Evolutionary conservation across 1,140 invertebrate genomes (phyloP).

Genomic region (Carposina sasakii): DNA sequence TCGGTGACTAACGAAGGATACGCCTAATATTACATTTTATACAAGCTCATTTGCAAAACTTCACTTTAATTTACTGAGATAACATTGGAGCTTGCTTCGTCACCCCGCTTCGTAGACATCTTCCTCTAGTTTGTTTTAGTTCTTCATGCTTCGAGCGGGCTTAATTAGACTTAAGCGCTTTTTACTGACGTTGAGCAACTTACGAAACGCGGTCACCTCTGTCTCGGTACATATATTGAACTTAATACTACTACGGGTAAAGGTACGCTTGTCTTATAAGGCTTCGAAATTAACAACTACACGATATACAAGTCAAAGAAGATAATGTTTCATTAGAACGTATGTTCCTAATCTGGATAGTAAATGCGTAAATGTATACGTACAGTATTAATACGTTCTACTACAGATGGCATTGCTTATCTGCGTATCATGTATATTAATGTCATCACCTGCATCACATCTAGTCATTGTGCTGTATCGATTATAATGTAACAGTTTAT

Average conservation of each 20-base stretch:
- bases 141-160: constrained; percentile 36
- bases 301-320: too few relatives aligned
- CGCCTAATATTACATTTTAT: too few relatives aligned
- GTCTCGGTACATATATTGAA: too few relatives aligned
- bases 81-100: constrained; percentile 36
- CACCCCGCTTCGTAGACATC: constrained; percentile 46
- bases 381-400: constrained; percentile 1
- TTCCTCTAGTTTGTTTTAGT: constrained; percentile 32
- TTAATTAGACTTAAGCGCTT: constrained; percentile 43
- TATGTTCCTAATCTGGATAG: too few relatives aligned
- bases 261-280: constrained; percentile 50
- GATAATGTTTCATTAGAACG: too few relatives aligned
- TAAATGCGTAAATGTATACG: too few relatives aligned
- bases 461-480: constrained; percentile 65
- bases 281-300: too few relatives aligned
- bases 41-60: not conserved
- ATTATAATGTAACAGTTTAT: constrained; percentile 66
- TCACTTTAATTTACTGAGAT: not conserved
- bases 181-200: constrained; percentile 29
- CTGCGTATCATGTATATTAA: constrained; percentile 40
- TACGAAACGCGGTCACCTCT: constrained; percentile 22
- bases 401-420: constrained; percentile 40
- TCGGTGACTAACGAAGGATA: too few relatives aligned
- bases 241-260: constrained; percentile 31
- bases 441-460: constrained; percentile 55